Evolutionary conservation across 2,888 invertebrate species (phyloP).

Genomic region (Erebia epiphron): DNA sequence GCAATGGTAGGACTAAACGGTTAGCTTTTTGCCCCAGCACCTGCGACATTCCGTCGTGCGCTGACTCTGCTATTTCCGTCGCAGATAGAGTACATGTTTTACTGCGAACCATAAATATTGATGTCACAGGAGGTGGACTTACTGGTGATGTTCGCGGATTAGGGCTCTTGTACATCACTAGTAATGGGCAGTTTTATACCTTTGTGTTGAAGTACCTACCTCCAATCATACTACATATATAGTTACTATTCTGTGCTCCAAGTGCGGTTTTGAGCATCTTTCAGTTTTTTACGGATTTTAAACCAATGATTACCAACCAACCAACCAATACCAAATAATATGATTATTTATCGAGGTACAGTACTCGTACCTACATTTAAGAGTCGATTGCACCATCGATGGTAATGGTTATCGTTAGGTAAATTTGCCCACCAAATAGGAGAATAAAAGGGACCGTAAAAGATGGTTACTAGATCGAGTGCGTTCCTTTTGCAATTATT

Average conservation of each 20-base stretch:
- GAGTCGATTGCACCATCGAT: too few species aligned
- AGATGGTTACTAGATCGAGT: too few species aligned
- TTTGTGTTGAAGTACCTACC: neutral
- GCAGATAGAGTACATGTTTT: conserved; percentile 45
- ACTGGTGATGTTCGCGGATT: conserved; percentile 3
- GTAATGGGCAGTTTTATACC: neutral
- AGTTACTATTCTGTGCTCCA: too few species aligned
- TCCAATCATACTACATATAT: too few species aligned
- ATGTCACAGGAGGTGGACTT: conserved; percentile 40
- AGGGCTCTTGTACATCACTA: neutral
- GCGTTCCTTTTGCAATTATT: too few species aligned
- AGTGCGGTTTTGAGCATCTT: neutral
- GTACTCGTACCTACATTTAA: too few species aligned
- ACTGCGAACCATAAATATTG: conserved; percentile 59
- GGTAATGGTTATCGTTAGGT: too few species aligned
- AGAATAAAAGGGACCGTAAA: too few species aligned
- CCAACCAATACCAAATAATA: too few species aligned
- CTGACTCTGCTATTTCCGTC: conserved; percentile 59
- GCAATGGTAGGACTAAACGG: conserved; percentile 22
- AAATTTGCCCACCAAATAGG: too few species aligned
- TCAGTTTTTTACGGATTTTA: neutral
- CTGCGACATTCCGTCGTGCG: conserved; percentile 64
- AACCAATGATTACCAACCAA: too few species aligned
- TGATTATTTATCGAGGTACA: too few species aligned
- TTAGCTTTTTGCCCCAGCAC: conserved; percentile 40